Evolutionary conservation across 1,140 invertebrate genomes (phyloP).

Genomic region (Drosophila tani): DNA sequence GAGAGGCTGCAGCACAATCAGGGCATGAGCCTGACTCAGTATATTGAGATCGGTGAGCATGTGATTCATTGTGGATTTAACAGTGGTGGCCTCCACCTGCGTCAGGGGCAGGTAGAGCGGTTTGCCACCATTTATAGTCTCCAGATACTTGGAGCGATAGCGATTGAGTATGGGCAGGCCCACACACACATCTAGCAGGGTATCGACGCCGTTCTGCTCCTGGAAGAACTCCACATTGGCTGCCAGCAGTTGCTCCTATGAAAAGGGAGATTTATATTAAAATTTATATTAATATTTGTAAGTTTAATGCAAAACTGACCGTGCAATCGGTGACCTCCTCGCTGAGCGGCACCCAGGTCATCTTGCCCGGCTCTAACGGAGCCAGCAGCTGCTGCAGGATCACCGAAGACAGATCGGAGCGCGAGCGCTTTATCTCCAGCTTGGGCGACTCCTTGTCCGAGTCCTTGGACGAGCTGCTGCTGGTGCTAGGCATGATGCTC

Average conservation of each 20-base stretch:
- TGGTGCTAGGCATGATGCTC: constrained; percentile 66
- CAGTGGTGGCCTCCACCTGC: constrained; percentile 70
- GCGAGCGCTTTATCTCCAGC: constrained; percentile 86
- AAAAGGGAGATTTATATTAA: constrained; percentile 13
- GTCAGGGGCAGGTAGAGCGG: constrained; percentile 76
- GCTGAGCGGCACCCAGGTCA: constrained; percentile 80
- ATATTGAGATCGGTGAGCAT: constrained; percentile 94
- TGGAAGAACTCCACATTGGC: constrained; percentile 87
- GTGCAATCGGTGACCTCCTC: constrained; percentile 79
- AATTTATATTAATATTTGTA: not conserved
- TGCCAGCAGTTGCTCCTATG: constrained; percentile 86
- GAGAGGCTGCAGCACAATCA: constrained; percentile 93
- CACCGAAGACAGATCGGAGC: constrained; percentile 88
- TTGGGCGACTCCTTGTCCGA: constrained; percentile 86
- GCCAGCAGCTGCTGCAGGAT: constrained; percentile 89
- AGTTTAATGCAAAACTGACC: constrained; percentile 42
- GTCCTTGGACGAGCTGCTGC: constrained; percentile 61
- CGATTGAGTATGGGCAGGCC: constrained; percentile 74
- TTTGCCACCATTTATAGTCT: constrained; percentile 71
- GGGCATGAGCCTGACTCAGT: constrained; percentile 91
- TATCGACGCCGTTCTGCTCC: constrained; percentile 79
- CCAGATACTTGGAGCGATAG: constrained; percentile 76
- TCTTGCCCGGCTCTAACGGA: constrained; percentile 86
- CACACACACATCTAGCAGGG: constrained; percentile 74
- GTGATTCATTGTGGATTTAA: constrained; percentile 84